These are phyloP conservation scores for Henricia sp. DNA, from an alignment of 53 echinoderm and acorn worm species.

Conservation along the genomic window DNA sequence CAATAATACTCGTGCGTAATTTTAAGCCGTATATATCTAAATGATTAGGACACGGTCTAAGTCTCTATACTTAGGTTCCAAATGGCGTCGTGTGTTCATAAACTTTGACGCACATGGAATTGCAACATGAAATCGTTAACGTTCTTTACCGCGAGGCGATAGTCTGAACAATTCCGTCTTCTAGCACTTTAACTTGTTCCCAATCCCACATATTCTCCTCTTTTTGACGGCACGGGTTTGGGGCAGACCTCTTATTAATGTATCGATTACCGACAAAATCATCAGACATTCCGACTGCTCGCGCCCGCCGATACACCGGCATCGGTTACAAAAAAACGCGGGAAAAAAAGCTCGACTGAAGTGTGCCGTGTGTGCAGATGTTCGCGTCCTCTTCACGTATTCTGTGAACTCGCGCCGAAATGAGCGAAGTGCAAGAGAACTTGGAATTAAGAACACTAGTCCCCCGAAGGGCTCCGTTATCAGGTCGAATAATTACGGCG, in stretches of 20 bases:
- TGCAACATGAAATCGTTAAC: conserved; percentile 30
- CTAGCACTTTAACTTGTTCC: conserved; percentile 20
- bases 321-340: conserved; percentile 50
- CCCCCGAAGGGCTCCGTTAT: conserved; percentile 47
- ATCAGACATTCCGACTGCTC: conserved; percentile 61
- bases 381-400: conserved; percentile 23
- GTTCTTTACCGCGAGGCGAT: neutral
- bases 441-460: conserved; percentile 20
- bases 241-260: conserved; percentile 65
- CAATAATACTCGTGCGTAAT: no score
- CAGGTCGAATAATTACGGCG: conserved; percentile 39
- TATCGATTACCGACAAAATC: conserved; percentile 64
- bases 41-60: no score
- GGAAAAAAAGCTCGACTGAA: conserved; percentile 57
- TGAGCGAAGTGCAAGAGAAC: conserved; percentile 36
- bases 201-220: conserved; percentile 27
- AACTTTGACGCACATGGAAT: neutral
- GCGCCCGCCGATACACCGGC: conserved; percentile 45
- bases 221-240: conserved; percentile 29
- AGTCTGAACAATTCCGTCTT: conserved; percentile 34
- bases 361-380: conserved; percentile 58
- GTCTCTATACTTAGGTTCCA: no score
- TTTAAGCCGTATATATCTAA: no score
- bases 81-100: no score
- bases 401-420: conserved; percentile 43